Conservation (phyloP, 2,888 invertebrate species). For the Schizotus pectinicornis region DNA sequence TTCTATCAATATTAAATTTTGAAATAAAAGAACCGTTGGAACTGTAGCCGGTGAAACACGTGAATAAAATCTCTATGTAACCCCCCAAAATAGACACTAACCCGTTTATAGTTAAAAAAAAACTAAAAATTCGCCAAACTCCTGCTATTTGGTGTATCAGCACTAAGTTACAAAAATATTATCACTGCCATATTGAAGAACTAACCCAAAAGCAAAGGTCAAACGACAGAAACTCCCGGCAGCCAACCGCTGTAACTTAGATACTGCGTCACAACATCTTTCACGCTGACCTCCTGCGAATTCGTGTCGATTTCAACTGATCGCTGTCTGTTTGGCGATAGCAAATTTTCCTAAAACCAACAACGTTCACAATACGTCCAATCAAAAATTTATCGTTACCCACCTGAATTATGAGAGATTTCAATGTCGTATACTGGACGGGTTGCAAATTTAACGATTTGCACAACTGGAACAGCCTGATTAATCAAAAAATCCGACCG, state of each 20-base stretch:
- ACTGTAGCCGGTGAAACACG: too few relatives aligned
- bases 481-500: conserved; percentile 5
- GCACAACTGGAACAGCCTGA: conserved; percentile 68
- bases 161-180: conserved; percentile 1
- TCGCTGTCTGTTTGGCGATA: conserved; percentile 44
- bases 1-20: too few relatives aligned
- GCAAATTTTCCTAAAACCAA: conserved; percentile 49
- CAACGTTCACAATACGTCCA: conserved; percentile 5
- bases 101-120: conserved; percentile 5
- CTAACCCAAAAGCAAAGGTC: conserved; percentile 19
- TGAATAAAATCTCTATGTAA: background rate
- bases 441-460: conserved; percentile 80
- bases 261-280: conserved; percentile 53
- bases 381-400: conserved; percentile 23
- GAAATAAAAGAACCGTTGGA: too few relatives aligned
- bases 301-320: conserved; percentile 36
- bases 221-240: conserved; percentile 46
- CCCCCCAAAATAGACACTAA: conserved; percentile 4
- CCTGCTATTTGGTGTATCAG: background rate
- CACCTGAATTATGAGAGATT: conserved; percentile 80
- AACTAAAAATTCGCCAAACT: conserved; percentile 6
- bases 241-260: conserved; percentile 53
- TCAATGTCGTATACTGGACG: conserved; percentile 87
- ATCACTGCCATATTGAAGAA: background rate
- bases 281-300: conserved; percentile 42